These are phyloP conservation scores for Drosophila buzzatii DNA, from an alignment of 2,888 invertebrate genomes.

Conservation along the genomic window DNA sequence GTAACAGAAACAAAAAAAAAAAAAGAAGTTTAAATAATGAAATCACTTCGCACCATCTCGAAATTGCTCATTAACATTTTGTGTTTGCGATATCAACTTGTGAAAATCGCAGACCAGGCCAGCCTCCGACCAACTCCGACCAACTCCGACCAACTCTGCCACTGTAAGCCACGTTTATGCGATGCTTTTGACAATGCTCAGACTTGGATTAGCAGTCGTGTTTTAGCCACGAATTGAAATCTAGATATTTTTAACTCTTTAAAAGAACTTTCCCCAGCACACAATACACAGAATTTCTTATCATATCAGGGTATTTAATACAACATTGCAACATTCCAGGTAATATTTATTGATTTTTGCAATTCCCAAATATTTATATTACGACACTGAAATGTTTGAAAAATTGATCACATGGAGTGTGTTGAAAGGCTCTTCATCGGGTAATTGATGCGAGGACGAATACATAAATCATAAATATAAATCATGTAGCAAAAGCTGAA, in stretches of 20 bases:
- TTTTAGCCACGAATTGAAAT: neutral
- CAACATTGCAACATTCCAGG: too few species aligned
- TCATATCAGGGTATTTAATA: too few species aligned
- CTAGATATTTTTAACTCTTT: too few species aligned
- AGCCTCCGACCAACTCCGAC: slow-evolving; percentile 49
- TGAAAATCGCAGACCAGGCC: slow-evolving; percentile 83
- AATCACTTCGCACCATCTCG: slow-evolving; percentile 86
- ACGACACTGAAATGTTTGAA: too few species aligned
- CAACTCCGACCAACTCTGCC: slow-evolving; percentile 18
- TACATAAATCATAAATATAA: neutral
- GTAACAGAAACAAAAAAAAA: slow-evolving; percentile 23
- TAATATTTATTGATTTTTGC: too few species aligned
- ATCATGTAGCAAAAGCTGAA: neutral
- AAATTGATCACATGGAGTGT: too few species aligned
- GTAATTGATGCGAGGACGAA: neutral
- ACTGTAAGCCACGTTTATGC: slow-evolving; percentile 41
- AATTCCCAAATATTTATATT: too few species aligned
- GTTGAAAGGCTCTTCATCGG: neutral
- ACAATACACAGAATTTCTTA: too few species aligned
- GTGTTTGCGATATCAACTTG: slow-evolving; percentile 85
- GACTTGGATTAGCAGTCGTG: neutral
- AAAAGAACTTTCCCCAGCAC: too few species aligned
- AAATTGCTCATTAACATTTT: slow-evolving; percentile 86
- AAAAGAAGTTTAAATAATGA: slow-evolving; percentile 80
- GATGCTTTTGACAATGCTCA: slow-evolving; percentile 9